Evolutionary conservation across 2,888 invertebrate species (phyloP), one percentile per base, ranked within the genome.

Genomic region (Acronicta psi): DNA sequence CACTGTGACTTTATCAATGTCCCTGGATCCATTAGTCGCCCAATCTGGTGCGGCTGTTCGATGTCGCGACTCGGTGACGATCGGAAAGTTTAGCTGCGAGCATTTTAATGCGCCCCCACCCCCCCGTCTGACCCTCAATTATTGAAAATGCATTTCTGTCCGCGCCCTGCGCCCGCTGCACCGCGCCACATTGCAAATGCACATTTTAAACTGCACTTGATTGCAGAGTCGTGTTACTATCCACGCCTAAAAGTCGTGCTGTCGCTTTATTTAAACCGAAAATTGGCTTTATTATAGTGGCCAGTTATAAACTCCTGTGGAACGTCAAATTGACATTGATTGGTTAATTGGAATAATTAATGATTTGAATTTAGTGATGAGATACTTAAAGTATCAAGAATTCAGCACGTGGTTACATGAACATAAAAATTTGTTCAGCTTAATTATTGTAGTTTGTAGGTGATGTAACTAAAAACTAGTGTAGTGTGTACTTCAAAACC

Each of bases 171-270:
- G 86, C 85, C 86, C 83, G 85, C 61, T 81, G 82, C 80, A 79
- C 79, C 78, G 68, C 77, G 77, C 84, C 89, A 81, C 92, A 94
- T 94, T 83, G 89, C 89, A 90, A 93, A 94, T 94, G 94, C 93
- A 93, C 94, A 94, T 94, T 94, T 94, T 93, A 93, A 94, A 93
- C 93, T 90, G 89, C 87, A 90, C 84, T 89, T 93, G 93, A 94
- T 93, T 93, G 94, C 93, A 90, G 83, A 93, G 76, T 85, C 94
- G 85, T 94, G 94, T 94, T 85, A 85, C 87, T 82, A 86, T 85
- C 82, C 87, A 69, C 81, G 80, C 83, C 89, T 88, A 91, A 93
- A 93, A 93, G 90, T 92, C 90, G 76, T 65, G 67, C 87, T 87
- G 92, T 88, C 89, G 79, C 86, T 87, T 89, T 88, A 88, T 91